Base-by-base conservation (phyloP, 2,113 vertebrate species). In the Ptychochromis oligacanthus region DNA sequence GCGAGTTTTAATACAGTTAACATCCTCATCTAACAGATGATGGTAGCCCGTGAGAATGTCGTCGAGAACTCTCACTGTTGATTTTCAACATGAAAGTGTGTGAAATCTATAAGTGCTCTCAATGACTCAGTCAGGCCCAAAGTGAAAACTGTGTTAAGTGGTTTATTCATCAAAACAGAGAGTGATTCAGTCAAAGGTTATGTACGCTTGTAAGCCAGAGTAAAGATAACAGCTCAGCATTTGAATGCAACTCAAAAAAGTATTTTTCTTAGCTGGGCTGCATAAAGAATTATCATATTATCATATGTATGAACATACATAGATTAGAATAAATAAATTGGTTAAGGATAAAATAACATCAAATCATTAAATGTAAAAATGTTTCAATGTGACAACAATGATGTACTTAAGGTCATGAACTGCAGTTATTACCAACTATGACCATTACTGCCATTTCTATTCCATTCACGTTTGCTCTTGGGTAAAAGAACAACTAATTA, bases 101-200 rank as follows among this genome's bases (percentile, higher is more conserved):
- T 15, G 5, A 46, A 46, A 46, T 4, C 13, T 3, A 28, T 7
- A 14, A 3, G 6, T 6, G 5, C 13, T 26, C 1, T 13, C 14
- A 36, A 34, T 13, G 31, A 31, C 56, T 79, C 46, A 5, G 55
- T 79, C 34, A 7, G 74, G 62, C 57, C 18, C 31, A 28, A n/a
- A 57, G 84, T 28, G 58, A 74, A 81, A 67, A 81, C 34, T 61
- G 14, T 49, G 55, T 84, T 52, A 84, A n/a, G 74, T 87, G 84
- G 59, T 84, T 87, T 82, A 84, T 89, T 87, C 78, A 75, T 84
- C 74, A 75, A 55, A 81, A 81, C 84, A 81, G 72, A 58, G 56
- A 18, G 56, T 4, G 18, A 38, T 52, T 54, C 61, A 75, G 38
- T 58, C 17, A 67, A 13, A 62, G 40, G 57, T 78, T 84, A 60